Percentiles rank a stretch among this genome's conserved stretches.
Conservation (phyloP, 2,113 vertebrate species). For the Clinocottus analis region DNA sequence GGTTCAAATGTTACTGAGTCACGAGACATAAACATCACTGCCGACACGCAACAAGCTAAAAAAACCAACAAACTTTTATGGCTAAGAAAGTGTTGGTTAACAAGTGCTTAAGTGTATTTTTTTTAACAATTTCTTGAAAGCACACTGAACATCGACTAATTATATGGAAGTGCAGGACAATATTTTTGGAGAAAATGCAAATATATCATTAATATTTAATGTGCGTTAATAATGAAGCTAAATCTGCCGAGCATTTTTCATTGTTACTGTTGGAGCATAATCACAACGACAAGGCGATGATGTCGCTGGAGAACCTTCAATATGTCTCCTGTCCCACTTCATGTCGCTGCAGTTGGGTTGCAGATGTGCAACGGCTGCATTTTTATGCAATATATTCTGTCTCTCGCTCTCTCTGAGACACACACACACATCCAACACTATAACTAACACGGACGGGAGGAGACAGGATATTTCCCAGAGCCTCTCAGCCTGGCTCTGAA, state of each 20-base stretch:
- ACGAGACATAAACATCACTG: too few species aligned
- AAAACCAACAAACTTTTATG: background rate
- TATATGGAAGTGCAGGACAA: background rate
- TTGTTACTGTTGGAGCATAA: too few species aligned
- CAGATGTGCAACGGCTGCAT: background rate
- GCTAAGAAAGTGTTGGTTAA: background rate
- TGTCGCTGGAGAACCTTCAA: background rate
- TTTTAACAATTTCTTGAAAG: too few species aligned
- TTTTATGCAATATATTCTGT: background rate
- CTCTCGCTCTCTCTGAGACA: background rate
- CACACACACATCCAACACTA: background rate
- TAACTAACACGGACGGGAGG: slow-evolving; percentile 20
- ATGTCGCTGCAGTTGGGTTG: background rate
- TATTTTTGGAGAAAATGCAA: background rate
- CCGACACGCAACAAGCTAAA: too few species aligned
- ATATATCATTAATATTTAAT: background rate
- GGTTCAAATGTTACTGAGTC: too few species aligned
- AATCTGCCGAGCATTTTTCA: background rate
- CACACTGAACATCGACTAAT: background rate
- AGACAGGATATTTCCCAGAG: slow-evolving; percentile 26
- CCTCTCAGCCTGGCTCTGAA: slow-evolving; percentile 45
- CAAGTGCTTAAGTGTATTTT: too few species aligned
- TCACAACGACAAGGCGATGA: too few species aligned
- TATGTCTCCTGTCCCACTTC: background rate
- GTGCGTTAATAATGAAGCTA: background rate